Evolutionary conservation across 2,797 vertebrate species (phyloP).

Genomic region (Melanotaenia trifasciata): DNA sequence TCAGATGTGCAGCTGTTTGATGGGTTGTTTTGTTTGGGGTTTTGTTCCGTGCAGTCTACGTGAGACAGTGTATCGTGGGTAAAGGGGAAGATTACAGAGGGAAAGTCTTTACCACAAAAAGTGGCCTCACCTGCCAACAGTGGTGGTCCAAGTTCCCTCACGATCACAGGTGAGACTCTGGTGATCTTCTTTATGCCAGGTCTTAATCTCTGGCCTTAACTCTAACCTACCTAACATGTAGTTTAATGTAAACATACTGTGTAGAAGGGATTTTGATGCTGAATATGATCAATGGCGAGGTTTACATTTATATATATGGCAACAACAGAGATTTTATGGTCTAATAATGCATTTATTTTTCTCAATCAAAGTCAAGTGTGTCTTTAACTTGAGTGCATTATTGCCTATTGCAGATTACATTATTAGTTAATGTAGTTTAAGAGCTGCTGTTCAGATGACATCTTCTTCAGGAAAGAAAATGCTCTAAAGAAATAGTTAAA

Average conservation of each 20-base stretch:
- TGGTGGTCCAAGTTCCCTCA: conserved; percentile 94
- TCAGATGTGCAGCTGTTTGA: neutral
- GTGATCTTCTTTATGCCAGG: neutral
- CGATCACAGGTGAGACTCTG: conserved; percentile 88
- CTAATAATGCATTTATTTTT: neutral
- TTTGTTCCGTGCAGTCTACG: conserved; percentile 84
- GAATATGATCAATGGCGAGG: neutral
- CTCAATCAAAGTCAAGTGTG: no score
- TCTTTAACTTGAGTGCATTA: no score
- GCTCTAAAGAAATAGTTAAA: neutral
- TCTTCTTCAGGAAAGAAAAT: neutral
- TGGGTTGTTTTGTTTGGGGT: neutral
- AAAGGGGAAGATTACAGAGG: conserved; percentile 90
- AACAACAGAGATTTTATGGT: neutral
- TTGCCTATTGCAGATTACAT: no score
- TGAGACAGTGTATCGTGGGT: conserved; percentile 89
- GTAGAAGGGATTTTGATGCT: neutral
- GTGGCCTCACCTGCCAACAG: conserved; percentile 88
- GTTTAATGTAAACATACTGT: no score
- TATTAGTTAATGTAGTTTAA: neutral
- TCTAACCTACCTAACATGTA: no score
- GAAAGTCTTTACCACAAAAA: conserved; percentile 82
- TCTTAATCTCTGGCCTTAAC: neutral
- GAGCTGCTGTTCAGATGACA: neutral
- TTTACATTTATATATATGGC: neutral